Evolutionary conservation across 2,113 vertebrate species (phyloP).

Genomic region (Anguilla rostrata): DNA sequence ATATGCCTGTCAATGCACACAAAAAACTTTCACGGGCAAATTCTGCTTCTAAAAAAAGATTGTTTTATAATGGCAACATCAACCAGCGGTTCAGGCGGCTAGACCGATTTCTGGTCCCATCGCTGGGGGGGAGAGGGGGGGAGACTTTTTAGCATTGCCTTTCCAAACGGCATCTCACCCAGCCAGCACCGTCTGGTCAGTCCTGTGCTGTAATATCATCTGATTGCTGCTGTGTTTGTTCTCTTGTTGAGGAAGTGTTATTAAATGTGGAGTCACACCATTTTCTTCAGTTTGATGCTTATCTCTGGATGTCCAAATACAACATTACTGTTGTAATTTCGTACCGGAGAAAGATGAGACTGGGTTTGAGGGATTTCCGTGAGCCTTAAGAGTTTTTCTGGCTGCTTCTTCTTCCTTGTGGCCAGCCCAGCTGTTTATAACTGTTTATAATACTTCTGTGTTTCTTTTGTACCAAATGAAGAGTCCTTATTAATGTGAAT

Average conservation of each 20-base stretch:
- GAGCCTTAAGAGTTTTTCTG: slow-evolving; percentile 48
- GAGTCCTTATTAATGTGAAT: background rate
- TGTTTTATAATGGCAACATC: slow-evolving; percentile 53
- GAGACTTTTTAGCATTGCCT: slow-evolving; percentile 40
- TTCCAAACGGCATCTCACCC: slow-evolving; percentile 41
- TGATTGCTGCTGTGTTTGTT: slow-evolving; percentile 54
- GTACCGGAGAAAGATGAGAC: slow-evolving; percentile 36
- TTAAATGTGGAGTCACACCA: slow-evolving; percentile 55
- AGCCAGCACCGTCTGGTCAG: slow-evolving; percentile 51
- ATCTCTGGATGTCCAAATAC: slow-evolving; percentile 43
- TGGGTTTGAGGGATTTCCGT: slow-evolving; percentile 48
- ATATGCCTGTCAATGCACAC: background rate
- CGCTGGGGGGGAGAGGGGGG: slow-evolving; percentile 46
- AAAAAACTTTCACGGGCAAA: background rate
- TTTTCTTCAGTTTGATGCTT: slow-evolving; percentile 57
- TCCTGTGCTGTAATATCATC: slow-evolving; percentile 47
- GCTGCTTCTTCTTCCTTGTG: slow-evolving; percentile 29
- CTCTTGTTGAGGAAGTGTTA: slow-evolving; percentile 46
- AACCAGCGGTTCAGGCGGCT: slow-evolving; percentile 47
- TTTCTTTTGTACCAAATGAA: background rate
- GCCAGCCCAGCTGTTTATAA: background rate
- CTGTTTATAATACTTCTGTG: slow-evolving; percentile 14
- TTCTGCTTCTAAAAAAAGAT: slow-evolving; percentile 45
- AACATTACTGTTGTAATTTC: slow-evolving; percentile 6
- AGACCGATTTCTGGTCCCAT: slow-evolving; percentile 46